phyloP scores from a whole-genome alignment of 2,113 vertebrate species.

The Sciurus niger region DNA sequence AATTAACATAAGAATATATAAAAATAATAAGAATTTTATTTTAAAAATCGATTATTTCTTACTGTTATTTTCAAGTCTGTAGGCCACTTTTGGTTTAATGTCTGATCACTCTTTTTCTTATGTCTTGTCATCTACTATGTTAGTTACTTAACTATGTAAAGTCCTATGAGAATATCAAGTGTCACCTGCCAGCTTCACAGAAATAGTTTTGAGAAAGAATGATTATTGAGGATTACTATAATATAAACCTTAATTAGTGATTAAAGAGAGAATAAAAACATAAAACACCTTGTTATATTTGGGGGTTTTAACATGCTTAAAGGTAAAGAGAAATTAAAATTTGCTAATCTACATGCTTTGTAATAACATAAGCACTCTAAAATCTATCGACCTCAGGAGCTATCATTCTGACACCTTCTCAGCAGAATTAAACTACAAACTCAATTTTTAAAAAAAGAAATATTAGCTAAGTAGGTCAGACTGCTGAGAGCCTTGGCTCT shows the following conservation, averaged over 20 bases:
- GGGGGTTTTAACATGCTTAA: conserved; percentile 14
- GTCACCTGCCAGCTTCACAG: background rate
- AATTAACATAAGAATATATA: too few species aligned
- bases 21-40: background rate
- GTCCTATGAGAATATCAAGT: background rate
- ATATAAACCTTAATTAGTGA: background rate
- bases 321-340: background rate
- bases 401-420: conserved; percentile 38
- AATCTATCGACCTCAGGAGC: background rate
- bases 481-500: conserved; percentile 55
- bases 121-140: background rate
- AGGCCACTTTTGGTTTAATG: background rate
- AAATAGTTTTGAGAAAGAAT: conserved; percentile 45
- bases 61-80: background rate
- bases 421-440: conserved; percentile 57
- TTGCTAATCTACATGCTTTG: background rate
- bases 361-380: background rate
- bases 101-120: background rate
- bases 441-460: background rate
- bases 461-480: conserved; percentile 78
- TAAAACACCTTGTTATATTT: background rate
- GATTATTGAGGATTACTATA: background rate
- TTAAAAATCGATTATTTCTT: background rate
- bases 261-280: conserved; percentile 41
- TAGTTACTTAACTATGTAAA: background rate